These are phyloP conservation scores for Andrena hattorfiana DNA, from an alignment of 2,888 invertebrate genomes.

Conservation along the genomic window DNA sequence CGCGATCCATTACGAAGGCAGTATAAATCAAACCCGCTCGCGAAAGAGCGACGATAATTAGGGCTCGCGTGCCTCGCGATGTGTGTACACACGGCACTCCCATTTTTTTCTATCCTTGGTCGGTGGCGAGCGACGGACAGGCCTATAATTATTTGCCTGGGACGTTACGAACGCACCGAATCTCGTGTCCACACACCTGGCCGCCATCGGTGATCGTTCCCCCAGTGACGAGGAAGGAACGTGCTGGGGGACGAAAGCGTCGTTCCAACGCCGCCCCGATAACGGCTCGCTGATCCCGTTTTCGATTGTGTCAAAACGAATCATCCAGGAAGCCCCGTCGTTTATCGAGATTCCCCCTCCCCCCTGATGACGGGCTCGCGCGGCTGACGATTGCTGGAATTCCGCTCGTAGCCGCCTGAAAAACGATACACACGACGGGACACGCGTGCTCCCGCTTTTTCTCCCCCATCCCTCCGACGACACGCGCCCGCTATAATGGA, in stretches of 20 bases:
- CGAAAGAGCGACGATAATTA: slow-evolving; percentile 26
- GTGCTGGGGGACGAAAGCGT: slow-evolving; percentile 14
- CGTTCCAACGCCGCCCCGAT: slow-evolving; percentile 48
- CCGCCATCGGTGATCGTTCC: slow-evolving; percentile 33
- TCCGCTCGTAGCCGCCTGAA: background rate
- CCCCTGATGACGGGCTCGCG: slow-evolving; percentile 6
- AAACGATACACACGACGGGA: slow-evolving; percentile 10
- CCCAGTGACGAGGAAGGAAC: slow-evolving; percentile 14
- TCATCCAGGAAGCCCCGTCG: slow-evolving; percentile 18
- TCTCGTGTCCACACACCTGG: slow-evolving; percentile 45
- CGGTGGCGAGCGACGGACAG: background rate
- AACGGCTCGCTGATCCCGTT: slow-evolving; percentile 32
- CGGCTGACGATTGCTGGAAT: slow-evolving; percentile 4
- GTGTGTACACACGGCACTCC: background rate
- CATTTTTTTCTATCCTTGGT: slow-evolving; percentile 31
- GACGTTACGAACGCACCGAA: slow-evolving; percentile 41
- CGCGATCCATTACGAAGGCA: background rate
- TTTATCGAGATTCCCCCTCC: slow-evolving; percentile 39
- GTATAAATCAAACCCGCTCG: slow-evolving; percentile 21
- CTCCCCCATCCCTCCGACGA: background rate
- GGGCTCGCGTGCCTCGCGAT: slow-evolving; percentile 14
- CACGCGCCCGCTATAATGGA: slow-evolving; percentile 25
- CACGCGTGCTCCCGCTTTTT: slow-evolving; percentile 1
- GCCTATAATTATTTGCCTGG: slow-evolving; percentile 50
- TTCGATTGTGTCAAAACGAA: slow-evolving; percentile 53